Evolutionary conservation across 2,888 invertebrate genomes (phyloP).

Genomic region (Proisotoma minuta): DNA sequence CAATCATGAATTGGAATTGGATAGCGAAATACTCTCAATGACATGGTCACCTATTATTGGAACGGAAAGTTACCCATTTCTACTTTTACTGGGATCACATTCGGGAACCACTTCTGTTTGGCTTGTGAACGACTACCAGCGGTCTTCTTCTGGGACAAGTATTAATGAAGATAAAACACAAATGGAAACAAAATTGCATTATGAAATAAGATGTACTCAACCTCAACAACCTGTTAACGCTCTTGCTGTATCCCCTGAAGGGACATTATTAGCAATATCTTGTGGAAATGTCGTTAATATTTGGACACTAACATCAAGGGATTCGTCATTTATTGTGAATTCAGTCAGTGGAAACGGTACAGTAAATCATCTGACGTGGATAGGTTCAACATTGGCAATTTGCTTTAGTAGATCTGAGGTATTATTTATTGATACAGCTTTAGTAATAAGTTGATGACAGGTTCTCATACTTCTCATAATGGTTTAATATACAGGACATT

Average conservation of each 20-base stretch:
- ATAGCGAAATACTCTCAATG: constrained; percentile 52
- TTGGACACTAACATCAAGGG: constrained; percentile 61
- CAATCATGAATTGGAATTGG: constrained; percentile 53
- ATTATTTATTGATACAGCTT: too few relatives aligned
- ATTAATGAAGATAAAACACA: background rate
- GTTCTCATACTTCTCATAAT: too few relatives aligned
- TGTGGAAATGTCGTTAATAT: constrained; percentile 56
- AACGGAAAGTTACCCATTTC: constrained; percentile 49
- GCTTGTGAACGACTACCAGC: constrained; percentile 50
- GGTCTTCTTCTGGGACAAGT: background rate
- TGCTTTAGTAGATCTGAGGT: constrained; percentile 58
- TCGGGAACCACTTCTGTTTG: constrained; percentile 57
- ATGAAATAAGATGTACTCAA: constrained; percentile 57
- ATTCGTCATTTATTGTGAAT: constrained; percentile 58
- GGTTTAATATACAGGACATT: constrained; percentile 53
- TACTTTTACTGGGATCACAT: constrained; percentile 56
- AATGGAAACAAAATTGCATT: constrained; percentile 48
- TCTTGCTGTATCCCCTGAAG: constrained; percentile 55
- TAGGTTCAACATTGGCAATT: constrained; percentile 55
- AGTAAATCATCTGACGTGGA: constrained; percentile 56
- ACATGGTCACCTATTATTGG: constrained; percentile 58
- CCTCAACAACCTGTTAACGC: constrained; percentile 56
- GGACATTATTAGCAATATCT: constrained; percentile 58
- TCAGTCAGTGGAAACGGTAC: constrained; percentile 57
- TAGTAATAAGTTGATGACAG: too few relatives aligned